A percentile compares a stretch with the other conserved stretches of the same genome.
phyloP scores from a whole-genome alignment of 2,797 vertebrate species.

The Podarcis siculus region DNA sequence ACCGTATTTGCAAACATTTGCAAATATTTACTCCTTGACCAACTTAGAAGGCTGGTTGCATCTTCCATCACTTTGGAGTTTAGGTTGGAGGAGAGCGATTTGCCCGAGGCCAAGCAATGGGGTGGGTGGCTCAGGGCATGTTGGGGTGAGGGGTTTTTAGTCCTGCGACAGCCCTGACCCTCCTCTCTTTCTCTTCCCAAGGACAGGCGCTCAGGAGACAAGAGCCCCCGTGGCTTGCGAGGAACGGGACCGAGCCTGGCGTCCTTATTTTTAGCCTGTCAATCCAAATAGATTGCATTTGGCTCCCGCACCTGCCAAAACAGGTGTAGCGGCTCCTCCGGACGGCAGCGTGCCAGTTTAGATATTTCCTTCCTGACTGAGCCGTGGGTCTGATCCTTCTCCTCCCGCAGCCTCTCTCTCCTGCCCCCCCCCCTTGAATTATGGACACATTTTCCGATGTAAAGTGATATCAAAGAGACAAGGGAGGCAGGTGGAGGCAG shows the following conservation, averaged over 20 bases:
- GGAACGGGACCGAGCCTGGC: neutral
- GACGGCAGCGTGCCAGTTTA: neutral
- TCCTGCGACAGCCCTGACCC: too few relatives aligned
- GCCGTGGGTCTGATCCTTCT: neutral
- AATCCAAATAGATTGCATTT: neutral
- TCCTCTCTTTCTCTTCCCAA: too few relatives aligned
- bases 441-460: neutral
- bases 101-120: neutral
- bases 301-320: neutral
- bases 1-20: too few relatives aligned
- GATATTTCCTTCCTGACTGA: neutral
- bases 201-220: neutral
- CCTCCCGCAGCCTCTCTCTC: neutral
- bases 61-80: too few relatives aligned
- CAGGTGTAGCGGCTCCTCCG: neutral
- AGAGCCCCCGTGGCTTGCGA: neutral
- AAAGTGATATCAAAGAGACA: slow-evolving; percentile 13
- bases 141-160: too few relatives aligned
- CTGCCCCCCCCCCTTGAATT: neutral
- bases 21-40: too few relatives aligned
- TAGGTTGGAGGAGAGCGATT: neutral
- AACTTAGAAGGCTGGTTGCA: too few relatives aligned
- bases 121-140: neutral
- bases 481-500: neutral
- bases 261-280: neutral